Percentiles rank a stretch among this genome's conserved stretches.
Conservation (phyloP, 1,140 invertebrate species). For the Callitettix versicolor region DNA sequence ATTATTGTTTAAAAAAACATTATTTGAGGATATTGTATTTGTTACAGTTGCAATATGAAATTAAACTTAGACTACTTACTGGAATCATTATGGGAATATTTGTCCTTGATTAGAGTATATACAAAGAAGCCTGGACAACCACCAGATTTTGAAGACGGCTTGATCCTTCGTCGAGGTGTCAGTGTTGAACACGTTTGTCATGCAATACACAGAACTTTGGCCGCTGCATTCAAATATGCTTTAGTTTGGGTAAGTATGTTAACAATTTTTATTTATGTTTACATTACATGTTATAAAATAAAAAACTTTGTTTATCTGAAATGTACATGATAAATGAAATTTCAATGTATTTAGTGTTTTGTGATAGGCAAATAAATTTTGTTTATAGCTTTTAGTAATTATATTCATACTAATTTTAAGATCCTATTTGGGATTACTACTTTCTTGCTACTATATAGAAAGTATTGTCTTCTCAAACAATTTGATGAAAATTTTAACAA, state of each 20-base stretch:
- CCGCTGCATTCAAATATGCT: slow-evolving; percentile 89
- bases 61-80: slow-evolving; percentile 93
- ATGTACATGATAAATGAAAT: slow-evolving; percentile 1
- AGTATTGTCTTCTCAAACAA: too few species aligned
- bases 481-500: too few species aligned
- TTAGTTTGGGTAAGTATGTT: slow-evolving; percentile 74
- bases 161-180: slow-evolving; percentile 86
- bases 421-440: too few species aligned
- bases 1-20: too few species aligned
- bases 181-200: slow-evolving; percentile 96
- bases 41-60: slow-evolving; percentile 95
- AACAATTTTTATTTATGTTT: neutral
- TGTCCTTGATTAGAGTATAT: slow-evolving; percentile 90
- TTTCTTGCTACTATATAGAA: too few species aligned
- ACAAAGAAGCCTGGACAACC: slow-evolving; percentile 97
- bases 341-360: neutral
- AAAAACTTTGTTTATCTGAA: too few species aligned
- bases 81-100: slow-evolving; percentile 86
- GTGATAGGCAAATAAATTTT: too few species aligned
- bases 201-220: slow-evolving; percentile 87
- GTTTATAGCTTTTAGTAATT: too few species aligned
- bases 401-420: too few species aligned
- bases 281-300: too few species aligned
- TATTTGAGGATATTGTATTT: slow-evolving; percentile 21
- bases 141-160: slow-evolving; percentile 88